A percentile compares a stretch with the other conserved stretches of the same genome.
Evolutionary conservation across 2,113 vertebrate species (phyloP).

Genomic region (Orthonyx spaldingii): DNA sequence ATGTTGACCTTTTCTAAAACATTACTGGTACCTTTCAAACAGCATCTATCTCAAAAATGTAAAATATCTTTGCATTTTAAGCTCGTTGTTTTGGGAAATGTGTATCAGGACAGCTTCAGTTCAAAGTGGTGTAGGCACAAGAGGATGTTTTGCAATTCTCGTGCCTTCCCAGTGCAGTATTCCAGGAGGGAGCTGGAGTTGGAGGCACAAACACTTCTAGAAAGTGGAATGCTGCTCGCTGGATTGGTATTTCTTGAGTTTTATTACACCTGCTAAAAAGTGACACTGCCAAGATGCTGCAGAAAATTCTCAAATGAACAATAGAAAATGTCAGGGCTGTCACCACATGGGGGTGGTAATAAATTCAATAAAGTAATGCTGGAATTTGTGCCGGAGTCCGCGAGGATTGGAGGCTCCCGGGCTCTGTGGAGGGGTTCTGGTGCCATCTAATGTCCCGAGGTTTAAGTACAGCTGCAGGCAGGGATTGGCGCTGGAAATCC

Average conservation of each 20-base stretch:
- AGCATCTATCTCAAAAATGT: not conserved
- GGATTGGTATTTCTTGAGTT: not conserved
- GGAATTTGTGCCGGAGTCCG: not conserved
- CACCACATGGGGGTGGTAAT: not conserved
- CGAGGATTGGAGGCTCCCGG: not conserved
- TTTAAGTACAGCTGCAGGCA: not conserved
- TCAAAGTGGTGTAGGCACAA: not conserved
- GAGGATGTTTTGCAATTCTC: not conserved
- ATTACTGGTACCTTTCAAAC: not conserved
- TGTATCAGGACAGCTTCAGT: accelerated
- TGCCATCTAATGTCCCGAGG: constrained; percentile 12
- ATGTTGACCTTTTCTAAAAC: not conserved
- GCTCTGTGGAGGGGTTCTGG: not conserved
- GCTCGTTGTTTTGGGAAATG: not conserved
- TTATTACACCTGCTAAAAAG: constrained; percentile 6
- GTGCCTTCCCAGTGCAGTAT: not conserved
- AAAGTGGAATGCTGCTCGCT: not conserved
- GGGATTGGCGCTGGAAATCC: not conserved
- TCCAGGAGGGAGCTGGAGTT: not conserved
- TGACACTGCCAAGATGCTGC: not conserved
- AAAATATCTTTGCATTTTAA: not conserved
- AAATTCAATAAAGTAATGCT: not conserved
- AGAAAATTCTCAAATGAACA: not conserved
- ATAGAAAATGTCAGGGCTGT: constrained; percentile 8
- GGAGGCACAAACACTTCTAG: not conserved